These are phyloP conservation scores for Meriones unguiculatus DNA, from an alignment of 2,113 vertebrate genomes.

Conservation along the genomic window DNA sequence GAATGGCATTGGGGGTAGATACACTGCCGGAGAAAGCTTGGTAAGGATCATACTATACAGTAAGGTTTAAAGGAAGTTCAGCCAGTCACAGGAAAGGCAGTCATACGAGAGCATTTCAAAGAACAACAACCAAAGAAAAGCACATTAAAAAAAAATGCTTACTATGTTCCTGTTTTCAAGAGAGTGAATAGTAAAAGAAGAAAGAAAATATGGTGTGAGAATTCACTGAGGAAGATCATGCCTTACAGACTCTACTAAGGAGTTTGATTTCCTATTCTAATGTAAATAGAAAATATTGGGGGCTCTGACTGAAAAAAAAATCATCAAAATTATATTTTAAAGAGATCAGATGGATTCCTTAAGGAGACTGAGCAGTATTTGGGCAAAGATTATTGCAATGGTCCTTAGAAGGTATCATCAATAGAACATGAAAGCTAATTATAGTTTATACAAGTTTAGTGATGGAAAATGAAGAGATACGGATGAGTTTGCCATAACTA, in stretches of 20 bases:
- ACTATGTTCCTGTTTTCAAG: background rate
- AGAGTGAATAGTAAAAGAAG: background rate
- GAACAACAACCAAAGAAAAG: background rate
- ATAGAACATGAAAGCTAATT: background rate
- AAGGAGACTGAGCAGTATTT: background rate
- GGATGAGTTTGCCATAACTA: background rate
- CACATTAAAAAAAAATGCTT: background rate
- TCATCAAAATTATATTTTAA: background rate
- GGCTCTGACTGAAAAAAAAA: background rate
- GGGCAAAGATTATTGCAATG: background rate
- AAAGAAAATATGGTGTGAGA: background rate
- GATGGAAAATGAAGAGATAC: background rate
- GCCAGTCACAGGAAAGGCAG: rapidly evolving
- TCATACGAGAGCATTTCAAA: background rate
- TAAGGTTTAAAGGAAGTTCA: background rate
- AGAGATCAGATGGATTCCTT: background rate
- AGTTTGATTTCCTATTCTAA: background rate
- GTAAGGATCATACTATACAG: background rate
- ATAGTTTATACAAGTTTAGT: background rate
- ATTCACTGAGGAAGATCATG: background rate
- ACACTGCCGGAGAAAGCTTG: background rate
- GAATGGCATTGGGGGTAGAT: background rate
- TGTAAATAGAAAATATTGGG: background rate
- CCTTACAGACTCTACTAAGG: background rate
- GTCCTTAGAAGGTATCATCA: background rate